A percentile compares a stretch with the other conserved stretches of the same genome.
Evolutionary conservation across 2,113 vertebrate species (phyloP).

Genomic region (Macrotis lagotis): DNA sequence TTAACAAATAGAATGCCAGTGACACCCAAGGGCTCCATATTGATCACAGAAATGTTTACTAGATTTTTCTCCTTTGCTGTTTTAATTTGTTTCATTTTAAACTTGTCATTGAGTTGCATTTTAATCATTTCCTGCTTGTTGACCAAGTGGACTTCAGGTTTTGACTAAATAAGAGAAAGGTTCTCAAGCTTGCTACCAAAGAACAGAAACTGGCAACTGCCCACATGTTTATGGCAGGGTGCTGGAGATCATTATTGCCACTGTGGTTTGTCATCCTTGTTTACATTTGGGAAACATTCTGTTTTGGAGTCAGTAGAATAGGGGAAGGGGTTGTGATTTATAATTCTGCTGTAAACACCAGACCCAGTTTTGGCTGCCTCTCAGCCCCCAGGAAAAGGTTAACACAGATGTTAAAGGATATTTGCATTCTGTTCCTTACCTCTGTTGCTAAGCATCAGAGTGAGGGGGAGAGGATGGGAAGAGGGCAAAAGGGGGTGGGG

Average conservation of each 20-base stretch:
- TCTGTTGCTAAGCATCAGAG: not conserved
- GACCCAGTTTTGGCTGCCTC: not conserved
- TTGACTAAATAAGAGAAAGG: conserved; percentile 4
- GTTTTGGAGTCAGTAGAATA: conserved; percentile 15
- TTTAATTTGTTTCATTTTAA: conserved; percentile 16
- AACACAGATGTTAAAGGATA: not conserved
- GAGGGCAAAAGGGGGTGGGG: not conserved
- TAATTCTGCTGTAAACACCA: conserved; percentile 26
- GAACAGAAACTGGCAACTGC: not conserved
- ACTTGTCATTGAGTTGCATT: conserved; percentile 33
- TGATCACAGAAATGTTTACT: conserved; percentile 74
- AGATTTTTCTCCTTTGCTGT: conserved; percentile 50
- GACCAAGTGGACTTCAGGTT: conserved; percentile 3
- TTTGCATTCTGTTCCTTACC: conserved; percentile 37
- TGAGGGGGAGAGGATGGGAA: not conserved
- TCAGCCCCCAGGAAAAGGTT: conserved; percentile 7
- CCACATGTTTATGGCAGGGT: accelerated
- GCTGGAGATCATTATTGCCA: accelerated
- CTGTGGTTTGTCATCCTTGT: not conserved
- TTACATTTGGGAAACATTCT: not conserved
- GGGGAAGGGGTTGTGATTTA: conserved; percentile 11
- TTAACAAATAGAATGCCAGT: conserved; percentile 3
- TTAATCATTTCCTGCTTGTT: conserved; percentile 4
- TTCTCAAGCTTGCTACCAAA: not conserved
- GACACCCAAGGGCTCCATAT: conserved; percentile 60